A percentile compares a stretch with the other conserved stretches of the same genome.
Conservation (phyloP, 2,113 vertebrate genomes). For the Perca flavescens region DNA sequence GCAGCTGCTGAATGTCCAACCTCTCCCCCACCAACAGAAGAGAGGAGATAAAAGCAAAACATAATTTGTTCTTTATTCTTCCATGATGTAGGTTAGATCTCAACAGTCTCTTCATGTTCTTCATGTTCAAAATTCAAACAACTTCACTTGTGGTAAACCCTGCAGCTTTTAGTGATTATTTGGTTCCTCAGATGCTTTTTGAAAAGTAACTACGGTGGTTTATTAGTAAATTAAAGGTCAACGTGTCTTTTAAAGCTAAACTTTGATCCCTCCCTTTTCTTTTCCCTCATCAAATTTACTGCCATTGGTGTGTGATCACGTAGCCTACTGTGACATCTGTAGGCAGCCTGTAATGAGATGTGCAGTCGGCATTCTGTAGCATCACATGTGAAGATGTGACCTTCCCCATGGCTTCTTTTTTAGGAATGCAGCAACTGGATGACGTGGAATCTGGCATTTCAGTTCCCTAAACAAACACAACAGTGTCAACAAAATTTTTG, state of each 20-base stretch:
- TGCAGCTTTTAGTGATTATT: neutral
- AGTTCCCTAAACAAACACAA: neutral
- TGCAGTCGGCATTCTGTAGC: no score
- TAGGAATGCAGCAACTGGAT: constrained; percentile 3
- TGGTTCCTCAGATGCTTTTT: neutral
- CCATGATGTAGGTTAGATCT: neutral
- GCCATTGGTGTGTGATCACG: neutral
- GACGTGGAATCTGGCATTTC: neutral
- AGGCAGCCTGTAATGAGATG: constrained; percentile 4
- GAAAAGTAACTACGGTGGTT: neutral
- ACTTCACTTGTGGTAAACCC: neutral
- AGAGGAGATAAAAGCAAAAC: no score
- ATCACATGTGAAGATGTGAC: neutral
- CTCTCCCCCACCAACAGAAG: neutral
- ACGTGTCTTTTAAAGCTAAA: neutral
- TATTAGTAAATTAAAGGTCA: neutral
- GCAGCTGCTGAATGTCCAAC: neutral
- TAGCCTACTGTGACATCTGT: neutral
- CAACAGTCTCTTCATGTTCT: no score
- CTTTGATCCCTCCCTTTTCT: neutral
- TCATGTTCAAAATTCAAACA: neutral
- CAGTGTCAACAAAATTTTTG: neutral
- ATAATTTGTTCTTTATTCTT: neutral
- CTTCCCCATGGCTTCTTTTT: constrained; percentile 1
- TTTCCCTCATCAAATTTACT: neutral